Base-by-base conservation (phyloP, 2,888 invertebrate species). In the Scelioninae gen. 2 region DNA sequence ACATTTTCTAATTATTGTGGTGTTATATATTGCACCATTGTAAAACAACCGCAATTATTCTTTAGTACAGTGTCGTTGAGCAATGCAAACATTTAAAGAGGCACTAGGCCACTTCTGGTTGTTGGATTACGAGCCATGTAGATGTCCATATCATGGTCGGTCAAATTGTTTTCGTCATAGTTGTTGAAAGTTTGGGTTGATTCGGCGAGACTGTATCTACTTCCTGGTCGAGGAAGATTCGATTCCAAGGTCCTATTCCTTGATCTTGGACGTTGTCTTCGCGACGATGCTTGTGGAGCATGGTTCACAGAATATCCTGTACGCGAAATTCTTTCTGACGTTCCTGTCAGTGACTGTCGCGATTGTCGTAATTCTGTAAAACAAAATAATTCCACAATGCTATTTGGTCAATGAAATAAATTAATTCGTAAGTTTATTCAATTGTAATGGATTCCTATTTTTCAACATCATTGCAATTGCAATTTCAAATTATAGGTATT, bases 91-190 rank as follows among this genome's bases (percentile, higher is more conserved):
- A 33, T 52, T 64, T 82, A 94, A 89, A 94, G 91, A 76, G 94
- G 95, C 84, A 94, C 94, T 82, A 95, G 88, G 76, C 94, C 94
- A 84, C 94, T 93, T 81, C 94, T 90, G 65, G 94, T 92, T 50
- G 94, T 95, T 74, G 95, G 94, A 88, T 96, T 96, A 82, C 96
- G 91, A 70, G 96, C 94, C 92, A 96, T 95, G 87, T 96, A 96
- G 82, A 96, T 96, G 81, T 96, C 96, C 94, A 96, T 95, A 85
- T 96, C 96, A 86, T 96, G 96, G 87, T 96, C 96, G 79, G 96
- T 96, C 96, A 96, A 96, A 86, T 94, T 94, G 84, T 95, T 95
- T 85, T 95, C 95, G 86, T 94, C 94, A 86, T 94, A 95, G 85
- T 94, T 92, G 83, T 92, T 94, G 81, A 94, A 89, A 45, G 94